Evolutionary conservation across 2,113 vertebrate genomes (phyloP).

Genomic region (Vimba vimba): DNA sequence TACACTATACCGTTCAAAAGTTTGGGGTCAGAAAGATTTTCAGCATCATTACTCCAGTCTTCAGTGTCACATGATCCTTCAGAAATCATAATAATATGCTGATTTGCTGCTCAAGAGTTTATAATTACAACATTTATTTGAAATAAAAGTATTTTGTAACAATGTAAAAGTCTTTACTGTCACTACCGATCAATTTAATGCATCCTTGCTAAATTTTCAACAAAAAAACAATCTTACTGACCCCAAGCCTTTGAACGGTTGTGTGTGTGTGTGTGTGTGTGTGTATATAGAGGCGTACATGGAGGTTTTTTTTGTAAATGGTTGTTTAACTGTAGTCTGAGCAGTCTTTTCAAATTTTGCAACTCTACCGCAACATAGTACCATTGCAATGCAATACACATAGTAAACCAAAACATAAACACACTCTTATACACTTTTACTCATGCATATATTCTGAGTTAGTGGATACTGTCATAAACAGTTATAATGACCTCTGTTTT

Average conservation of each 20-base stretch:
- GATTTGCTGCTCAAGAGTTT: neutral
- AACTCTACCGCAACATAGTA: neutral
- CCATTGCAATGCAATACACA: neutral
- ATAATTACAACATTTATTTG: neutral
- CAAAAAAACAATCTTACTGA: neutral
- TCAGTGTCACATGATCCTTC: neutral
- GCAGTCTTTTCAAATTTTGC: neutral
- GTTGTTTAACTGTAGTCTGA: neutral
- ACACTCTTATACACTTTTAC: constrained; percentile 1
- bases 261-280: neutral
- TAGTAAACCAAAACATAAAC: constrained; percentile 18
- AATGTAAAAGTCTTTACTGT: too few species aligned
- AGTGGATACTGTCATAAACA: constrained; percentile 2
- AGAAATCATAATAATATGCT: neutral
- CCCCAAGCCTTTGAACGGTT: neutral
- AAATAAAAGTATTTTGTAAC: neutral
- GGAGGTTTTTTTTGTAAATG: neutral
- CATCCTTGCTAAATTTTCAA: neutral
- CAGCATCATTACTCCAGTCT: neutral
- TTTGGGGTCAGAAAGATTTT: neutral
- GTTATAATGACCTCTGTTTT: constrained; percentile 18
- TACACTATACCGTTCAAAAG: neutral
- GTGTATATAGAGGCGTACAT: too few species aligned
- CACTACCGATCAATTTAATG: neutral
- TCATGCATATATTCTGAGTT: neutral